Evolutionary conservation across 2,888 invertebrate species (phyloP).

Genomic region (Pachymerium ferrugineum): DNA sequence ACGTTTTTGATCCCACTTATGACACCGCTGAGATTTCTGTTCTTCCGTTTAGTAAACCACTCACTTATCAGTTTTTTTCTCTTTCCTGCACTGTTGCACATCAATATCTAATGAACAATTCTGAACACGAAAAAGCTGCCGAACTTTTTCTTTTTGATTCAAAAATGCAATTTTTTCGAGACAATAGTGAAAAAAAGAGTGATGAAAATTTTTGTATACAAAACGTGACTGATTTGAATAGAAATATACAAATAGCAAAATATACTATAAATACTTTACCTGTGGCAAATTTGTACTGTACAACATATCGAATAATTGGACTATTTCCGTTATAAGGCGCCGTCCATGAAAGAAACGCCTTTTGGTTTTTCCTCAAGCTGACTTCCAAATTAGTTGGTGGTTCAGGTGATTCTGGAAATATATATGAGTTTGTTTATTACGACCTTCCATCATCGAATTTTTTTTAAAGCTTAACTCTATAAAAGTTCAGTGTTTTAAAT

Average conservation of each 20-base stretch:
- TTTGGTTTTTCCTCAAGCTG: slow-evolving; percentile 50
- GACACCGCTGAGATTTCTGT: slow-evolving; percentile 11
- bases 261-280: slow-evolving; percentile 40
- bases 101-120: slow-evolving; percentile 2
- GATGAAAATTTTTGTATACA: not conserved
- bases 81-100: not conserved
- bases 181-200: not conserved
- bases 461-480: no score
- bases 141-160: not conserved
- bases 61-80: not conserved
- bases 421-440: not conserved
- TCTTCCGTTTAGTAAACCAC: slow-evolving; percentile 24
- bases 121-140: not conserved
- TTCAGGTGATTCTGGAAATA: slow-evolving; percentile 68
- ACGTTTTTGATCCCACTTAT: slow-evolving; percentile 25
- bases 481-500: no score
- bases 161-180: not conserved
- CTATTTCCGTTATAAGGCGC: slow-evolving; percentile 90
- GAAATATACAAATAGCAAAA: not conserved
- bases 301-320: slow-evolving; percentile 78
- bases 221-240: no score
- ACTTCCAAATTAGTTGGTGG: slow-evolving; percentile 54
- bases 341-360: slow-evolving; percentile 85
- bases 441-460: no score
- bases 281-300: slow-evolving; percentile 73